Evolutionary conservation across 2,888 invertebrate species (phyloP).

Genomic region (Apodemia zela): DNA sequence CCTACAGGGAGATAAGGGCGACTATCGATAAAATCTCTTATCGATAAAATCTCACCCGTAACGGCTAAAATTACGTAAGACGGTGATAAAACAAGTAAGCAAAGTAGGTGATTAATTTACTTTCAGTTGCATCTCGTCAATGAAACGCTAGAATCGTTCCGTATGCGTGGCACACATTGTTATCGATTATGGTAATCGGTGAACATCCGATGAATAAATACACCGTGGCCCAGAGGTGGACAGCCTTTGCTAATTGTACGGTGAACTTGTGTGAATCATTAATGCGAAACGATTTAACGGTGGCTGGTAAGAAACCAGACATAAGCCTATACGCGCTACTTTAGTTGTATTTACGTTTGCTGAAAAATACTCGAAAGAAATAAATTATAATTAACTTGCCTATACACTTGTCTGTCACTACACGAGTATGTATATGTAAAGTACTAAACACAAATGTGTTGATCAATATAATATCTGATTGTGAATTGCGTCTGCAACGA

Average conservation of each 20-base stretch:
- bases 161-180: slow-evolving; percentile 72
- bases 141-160: slow-evolving; percentile 57
- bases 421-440: too few species aligned
- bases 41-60: neutral
- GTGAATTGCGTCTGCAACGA: too few species aligned
- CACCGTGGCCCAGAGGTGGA: slow-evolving; percentile 72
- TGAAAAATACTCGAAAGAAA: too few species aligned
- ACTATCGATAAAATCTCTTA: neutral
- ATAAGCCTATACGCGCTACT: slow-evolving; percentile 25
- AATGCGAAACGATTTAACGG: slow-evolving; percentile 64
- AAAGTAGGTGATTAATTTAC: slow-evolving; percentile 21
- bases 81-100: neutral
- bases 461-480: too few species aligned
- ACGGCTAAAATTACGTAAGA: slow-evolving; percentile 3
- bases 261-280: slow-evolving; percentile 74
- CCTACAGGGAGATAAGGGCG: too few species aligned
- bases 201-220: slow-evolving; percentile 79
- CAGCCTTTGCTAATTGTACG: slow-evolving; percentile 80
- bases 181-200: slow-evolving; percentile 79
- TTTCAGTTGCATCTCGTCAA: slow-evolving; percentile 55
- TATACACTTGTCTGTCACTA: too few species aligned
- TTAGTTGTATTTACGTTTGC: neutral
- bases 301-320: slow-evolving; percentile 46
- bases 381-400: too few species aligned
- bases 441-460: too few species aligned